Evolutionary conservation across 2,888 invertebrate species (phyloP), one percentile per base, ranked within the genome.

Genomic region (Harpalus rubripes): DNA sequence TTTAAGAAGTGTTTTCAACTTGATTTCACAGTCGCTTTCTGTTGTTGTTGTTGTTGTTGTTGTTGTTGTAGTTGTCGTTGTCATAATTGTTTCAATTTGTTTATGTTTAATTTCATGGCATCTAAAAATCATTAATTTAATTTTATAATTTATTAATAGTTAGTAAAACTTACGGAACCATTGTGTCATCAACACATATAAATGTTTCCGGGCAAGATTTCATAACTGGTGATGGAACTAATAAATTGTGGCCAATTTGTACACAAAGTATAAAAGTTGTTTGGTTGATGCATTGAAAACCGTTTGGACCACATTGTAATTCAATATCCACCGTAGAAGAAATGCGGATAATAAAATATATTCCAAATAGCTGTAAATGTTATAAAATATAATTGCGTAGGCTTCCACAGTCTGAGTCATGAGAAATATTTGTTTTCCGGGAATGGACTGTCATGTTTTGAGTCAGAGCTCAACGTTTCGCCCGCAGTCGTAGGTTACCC

Each of bases 261-360:
- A 81, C 52, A 7, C 81, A 81, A 26, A 81, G 16, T 41, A 81
- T 41, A 44, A 81, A 81, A 41, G 81, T 7, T 12, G 81, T 81
- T 81, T 81, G 18, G n/a, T 81, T 81, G 10, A 44, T 16, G 18
- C 81, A 81, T 81, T 81, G 81, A 44, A 81, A 81, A 6, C 81
- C 81, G 44, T 18, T 81, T 26, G 63, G 10, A 26, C 15, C 41
- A 58, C 79, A 80, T 32, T 65, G 65, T 18, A 65, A 41, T 18
- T 78, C 7, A 16, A 85, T 41, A 16, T 61, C 58, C 4, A 78
- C 58, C 16, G 18, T 18, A 15, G 6, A 16, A n/a, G 32, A 68
- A 41, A 68, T 68, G 44, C 18, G 8, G 7, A 44, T 26, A 16
- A 16, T 26, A 41, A 74, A 44, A 16, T 7, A 41, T 44, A 74